Conservation (phyloP, 1,140 invertebrate genomes). For the Drosophila bocqueti region DNA sequence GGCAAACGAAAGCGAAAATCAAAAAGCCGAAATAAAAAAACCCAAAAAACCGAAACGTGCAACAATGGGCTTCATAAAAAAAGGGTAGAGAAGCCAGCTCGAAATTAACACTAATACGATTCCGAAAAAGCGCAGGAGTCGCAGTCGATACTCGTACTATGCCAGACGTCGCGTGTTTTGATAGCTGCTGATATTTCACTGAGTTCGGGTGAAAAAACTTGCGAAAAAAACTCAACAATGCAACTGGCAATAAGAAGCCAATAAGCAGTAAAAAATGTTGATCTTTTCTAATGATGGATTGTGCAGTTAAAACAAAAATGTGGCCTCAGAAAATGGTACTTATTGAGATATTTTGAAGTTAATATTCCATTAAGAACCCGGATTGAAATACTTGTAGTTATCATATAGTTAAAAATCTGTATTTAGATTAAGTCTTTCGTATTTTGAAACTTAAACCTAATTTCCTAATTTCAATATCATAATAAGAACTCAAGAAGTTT, state of each 20-base stretch:
- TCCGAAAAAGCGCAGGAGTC: constrained; percentile 32
- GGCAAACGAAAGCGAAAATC: constrained; percentile 66
- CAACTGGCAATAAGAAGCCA: constrained; percentile 29
- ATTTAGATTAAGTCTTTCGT: background rate
- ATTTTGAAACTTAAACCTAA: too few species aligned
- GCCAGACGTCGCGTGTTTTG: constrained; percentile 66
- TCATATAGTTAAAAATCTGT: background rate
- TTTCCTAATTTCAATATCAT: background rate
- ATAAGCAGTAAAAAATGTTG: constrained; percentile 17
- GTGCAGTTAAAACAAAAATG: constrained; percentile 14
- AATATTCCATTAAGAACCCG: background rate
- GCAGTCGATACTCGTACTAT: constrained; percentile 11
- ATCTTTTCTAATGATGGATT: constrained; percentile 27
- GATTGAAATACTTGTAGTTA: background rate
- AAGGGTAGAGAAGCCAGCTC: constrained; percentile 52
- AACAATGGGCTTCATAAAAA: constrained; percentile 53
- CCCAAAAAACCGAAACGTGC: constrained; percentile 60
- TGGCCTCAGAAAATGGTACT: background rate
- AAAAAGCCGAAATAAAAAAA: constrained; percentile 28
- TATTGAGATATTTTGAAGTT: background rate
- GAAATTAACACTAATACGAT: constrained; percentile 76
- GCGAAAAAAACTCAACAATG: constrained; percentile 46
- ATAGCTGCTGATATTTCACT: constrained; percentile 63
- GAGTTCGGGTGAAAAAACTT: constrained; percentile 27
- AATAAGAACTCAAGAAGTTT: constrained; percentile 2